Evolutionary conservation across 2,113 vertebrate species (phyloP).

Genomic region (Melanotaenia duboulayi): DNA sequence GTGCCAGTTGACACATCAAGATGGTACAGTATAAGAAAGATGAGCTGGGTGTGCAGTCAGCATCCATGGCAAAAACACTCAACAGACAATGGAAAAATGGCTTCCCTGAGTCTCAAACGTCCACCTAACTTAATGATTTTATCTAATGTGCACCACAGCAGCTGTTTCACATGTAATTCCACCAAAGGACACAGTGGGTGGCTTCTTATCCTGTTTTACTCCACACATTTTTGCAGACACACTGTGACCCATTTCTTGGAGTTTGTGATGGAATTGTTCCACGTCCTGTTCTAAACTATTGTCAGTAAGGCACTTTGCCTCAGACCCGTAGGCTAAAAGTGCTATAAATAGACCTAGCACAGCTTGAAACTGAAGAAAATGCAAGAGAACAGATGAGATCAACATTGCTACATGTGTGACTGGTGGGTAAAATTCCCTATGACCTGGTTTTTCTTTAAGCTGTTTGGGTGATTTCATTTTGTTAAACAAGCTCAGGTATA

Average conservation of each 20-base stretch:
- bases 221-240: not conserved
- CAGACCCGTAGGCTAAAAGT: constrained; percentile 39
- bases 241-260: constrained; percentile 19
- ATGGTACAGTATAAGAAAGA: constrained; percentile 27
- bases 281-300: constrained; percentile 33
- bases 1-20: not conserved
- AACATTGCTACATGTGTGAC: not conserved
- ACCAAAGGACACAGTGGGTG: not conserved
- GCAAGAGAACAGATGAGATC: constrained; percentile 3
- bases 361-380: constrained; percentile 21
- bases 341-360: constrained; percentile 27
- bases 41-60: not conserved
- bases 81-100: constrained; percentile 9
- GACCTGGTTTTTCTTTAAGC: constrained; percentile 12
- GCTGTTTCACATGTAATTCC: constrained; percentile 4
- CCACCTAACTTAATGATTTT: not conserved
- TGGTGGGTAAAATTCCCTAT: not conserved
- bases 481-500: not conserved
- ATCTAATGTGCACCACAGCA: constrained; percentile 1
- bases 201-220: too few relatives aligned
- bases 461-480: not conserved
- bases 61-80: constrained; percentile 7
- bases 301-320: constrained; percentile 46
- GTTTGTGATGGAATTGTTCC: constrained; percentile 50
- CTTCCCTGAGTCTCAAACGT: constrained; percentile 19